Conservation (phyloP, 2,888 invertebrate genomes). For the Netelia fuscicornis region DNA sequence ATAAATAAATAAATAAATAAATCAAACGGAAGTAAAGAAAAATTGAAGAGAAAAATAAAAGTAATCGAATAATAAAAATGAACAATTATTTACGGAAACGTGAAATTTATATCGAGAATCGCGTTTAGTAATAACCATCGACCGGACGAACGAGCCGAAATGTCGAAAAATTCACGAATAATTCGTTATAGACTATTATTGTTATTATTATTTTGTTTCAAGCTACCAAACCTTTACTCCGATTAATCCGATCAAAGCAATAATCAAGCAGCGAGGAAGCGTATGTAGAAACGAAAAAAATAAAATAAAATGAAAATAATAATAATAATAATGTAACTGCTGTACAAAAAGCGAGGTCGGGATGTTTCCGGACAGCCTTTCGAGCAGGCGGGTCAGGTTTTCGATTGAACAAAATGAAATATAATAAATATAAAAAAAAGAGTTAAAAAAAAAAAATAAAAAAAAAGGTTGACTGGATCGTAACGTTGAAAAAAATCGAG, state of each 20-base stretch:
- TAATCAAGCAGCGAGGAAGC: conserved; percentile 73
- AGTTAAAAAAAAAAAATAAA: background rate
- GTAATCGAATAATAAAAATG: conserved; percentile 20
- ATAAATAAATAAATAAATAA: no score
- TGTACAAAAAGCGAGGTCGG: conserved; percentile 55
- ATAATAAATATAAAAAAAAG: background rate
- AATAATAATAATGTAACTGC: conserved; percentile 4
- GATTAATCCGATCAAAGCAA: conserved; percentile 73
- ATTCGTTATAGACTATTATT: conserved; percentile 6
- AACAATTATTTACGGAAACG: background rate
- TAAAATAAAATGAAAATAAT: conserved; percentile 54
- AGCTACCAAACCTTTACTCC: conserved; percentile 64
- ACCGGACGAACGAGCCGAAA: conserved; percentile 17
- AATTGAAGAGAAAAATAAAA: background rate
- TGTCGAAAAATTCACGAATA: conserved; percentile 20
- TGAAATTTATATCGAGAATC: background rate
- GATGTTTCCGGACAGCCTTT: conserved; percentile 43
- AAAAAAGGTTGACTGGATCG: background rate
- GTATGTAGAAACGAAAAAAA: conserved; percentile 53
- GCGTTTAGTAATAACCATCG: conserved; percentile 28
- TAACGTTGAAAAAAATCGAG: conserved; percentile 3
- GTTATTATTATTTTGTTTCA: conserved; percentile 41
- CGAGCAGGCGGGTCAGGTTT: conserved; percentile 16
- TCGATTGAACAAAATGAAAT: conserved; percentile 4
- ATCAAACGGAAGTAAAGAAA: no score